These are phyloP conservation scores for Acleris cristana DNA, from an alignment of 2,888 invertebrate genomes.

Conservation along the genomic window DNA sequence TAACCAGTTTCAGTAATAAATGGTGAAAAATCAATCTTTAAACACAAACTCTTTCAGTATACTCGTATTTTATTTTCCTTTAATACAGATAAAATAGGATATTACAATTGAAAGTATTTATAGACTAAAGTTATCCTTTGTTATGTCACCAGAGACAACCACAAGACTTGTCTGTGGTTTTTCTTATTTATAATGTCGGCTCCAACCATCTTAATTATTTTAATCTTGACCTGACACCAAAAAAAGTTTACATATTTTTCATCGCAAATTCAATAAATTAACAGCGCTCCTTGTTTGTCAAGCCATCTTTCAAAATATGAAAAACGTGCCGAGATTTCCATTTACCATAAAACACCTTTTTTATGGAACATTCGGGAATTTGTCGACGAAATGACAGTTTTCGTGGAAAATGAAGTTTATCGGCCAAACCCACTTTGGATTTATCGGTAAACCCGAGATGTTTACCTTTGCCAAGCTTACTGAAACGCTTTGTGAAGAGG, in stretches of 20 bases:
- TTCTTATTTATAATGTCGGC: too few species aligned
- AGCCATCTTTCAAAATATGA: slow-evolving; percentile 60
- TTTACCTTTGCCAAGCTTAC: slow-evolving; percentile 46
- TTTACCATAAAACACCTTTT: slow-evolving; percentile 54
- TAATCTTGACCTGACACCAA: neutral
- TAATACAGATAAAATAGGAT: too few species aligned
- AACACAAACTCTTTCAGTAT: too few species aligned
- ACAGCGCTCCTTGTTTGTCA: slow-evolving; percentile 54
- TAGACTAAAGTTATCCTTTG: too few species aligned
- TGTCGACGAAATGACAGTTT: slow-evolving; percentile 50
- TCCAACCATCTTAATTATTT: neutral
- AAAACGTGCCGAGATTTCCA: slow-evolving; percentile 46
- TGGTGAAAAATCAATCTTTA: too few species aligned
- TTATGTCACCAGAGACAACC: too few species aligned
- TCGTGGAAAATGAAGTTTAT: slow-evolving; percentile 49
- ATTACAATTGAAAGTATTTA: too few species aligned
- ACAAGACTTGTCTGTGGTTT: too few species aligned
- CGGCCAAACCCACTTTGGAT: slow-evolving; percentile 46
- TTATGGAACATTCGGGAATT: slow-evolving; percentile 53
- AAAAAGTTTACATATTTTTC: neutral
- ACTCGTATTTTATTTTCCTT: too few species aligned
- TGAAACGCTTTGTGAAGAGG: slow-evolving; percentile 43
- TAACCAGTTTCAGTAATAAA: too few species aligned
- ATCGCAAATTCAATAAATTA: neutral
- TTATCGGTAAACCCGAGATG: slow-evolving; percentile 48